These are phyloP conservation scores for Morinoia aosen DNA, from an alignment of 2,888 invertebrate genomes.

Conservation along the genomic window DNA sequence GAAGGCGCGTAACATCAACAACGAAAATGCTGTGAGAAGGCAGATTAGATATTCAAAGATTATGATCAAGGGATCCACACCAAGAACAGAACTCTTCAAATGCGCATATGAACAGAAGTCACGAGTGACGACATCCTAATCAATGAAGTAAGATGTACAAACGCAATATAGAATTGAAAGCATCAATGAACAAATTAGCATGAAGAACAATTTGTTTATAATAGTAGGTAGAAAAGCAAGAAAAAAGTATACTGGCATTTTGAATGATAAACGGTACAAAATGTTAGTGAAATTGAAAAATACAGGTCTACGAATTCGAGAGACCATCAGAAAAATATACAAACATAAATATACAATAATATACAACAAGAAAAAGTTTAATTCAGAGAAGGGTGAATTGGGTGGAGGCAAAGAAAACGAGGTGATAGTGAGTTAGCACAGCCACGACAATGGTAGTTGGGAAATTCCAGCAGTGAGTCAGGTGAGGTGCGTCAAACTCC, in stretches of 20 bases:
- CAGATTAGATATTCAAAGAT: neutral
- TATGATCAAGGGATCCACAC: neutral
- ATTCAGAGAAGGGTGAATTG: neutral
- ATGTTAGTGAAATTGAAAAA: neutral
- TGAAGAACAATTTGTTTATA: neutral
- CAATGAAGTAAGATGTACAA: too few relatives aligned
- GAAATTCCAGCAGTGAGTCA: neutral
- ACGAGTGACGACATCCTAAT: neutral
- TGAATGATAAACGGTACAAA: neutral
- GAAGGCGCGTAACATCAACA: neutral
- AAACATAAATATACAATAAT: neutral
- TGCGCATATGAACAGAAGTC: neutral
- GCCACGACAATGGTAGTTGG: neutral
- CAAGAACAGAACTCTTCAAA: too few relatives aligned
- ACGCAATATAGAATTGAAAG: neutral
- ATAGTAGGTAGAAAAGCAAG: neutral
- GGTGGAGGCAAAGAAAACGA: neutral
- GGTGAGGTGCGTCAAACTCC: neutral
- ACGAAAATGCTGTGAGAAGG: neutral
- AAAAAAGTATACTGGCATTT: neutral
- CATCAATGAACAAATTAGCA: neutral
- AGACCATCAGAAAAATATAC: neutral
- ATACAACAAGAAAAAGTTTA: neutral
- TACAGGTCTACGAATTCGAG: neutral
- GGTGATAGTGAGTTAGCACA: neutral